These are phyloP conservation scores for Cyphomyrus plagiostoma DNA, from an alignment of 2,113 vertebrate genomes.

Conservation along the genomic window DNA sequence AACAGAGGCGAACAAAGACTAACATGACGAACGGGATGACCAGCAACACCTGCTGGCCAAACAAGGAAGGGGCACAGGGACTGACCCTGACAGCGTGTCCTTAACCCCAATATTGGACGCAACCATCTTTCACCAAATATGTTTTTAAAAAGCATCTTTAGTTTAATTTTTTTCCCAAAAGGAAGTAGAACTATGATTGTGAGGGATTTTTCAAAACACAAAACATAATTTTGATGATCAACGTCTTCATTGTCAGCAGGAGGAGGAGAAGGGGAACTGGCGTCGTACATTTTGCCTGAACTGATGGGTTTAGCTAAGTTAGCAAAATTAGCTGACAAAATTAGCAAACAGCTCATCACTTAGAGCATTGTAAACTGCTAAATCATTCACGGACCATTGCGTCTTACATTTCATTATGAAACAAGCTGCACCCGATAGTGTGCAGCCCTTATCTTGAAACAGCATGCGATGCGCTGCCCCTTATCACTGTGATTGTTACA, in stretches of 20 bases:
- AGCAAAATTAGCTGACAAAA: not conserved
- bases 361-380: not conserved
- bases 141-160: not conserved
- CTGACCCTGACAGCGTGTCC: not conserved
- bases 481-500: not conserved
- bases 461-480: not conserved
- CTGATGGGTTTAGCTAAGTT: not conserved
- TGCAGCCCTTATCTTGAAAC: not conserved
- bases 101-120: not conserved
- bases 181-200: not conserved
- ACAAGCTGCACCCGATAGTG: not conserved
- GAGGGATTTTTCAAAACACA: not conserved
- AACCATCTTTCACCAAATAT: not conserved
- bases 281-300: not conserved
- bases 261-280: not conserved
- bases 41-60: too few relatives aligned
- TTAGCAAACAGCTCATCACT: not conserved
- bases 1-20: too few relatives aligned
- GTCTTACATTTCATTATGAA: not conserved
- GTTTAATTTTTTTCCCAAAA: not conserved
- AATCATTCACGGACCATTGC: not conserved
- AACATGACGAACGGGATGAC: too few relatives aligned
- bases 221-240: not conserved
- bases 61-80: too few relatives aligned
- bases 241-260: not conserved